These are phyloP conservation scores for Eubasilissa splendida DNA, from an alignment of 2,888 invertebrate species.

Conservation along the genomic window DNA sequence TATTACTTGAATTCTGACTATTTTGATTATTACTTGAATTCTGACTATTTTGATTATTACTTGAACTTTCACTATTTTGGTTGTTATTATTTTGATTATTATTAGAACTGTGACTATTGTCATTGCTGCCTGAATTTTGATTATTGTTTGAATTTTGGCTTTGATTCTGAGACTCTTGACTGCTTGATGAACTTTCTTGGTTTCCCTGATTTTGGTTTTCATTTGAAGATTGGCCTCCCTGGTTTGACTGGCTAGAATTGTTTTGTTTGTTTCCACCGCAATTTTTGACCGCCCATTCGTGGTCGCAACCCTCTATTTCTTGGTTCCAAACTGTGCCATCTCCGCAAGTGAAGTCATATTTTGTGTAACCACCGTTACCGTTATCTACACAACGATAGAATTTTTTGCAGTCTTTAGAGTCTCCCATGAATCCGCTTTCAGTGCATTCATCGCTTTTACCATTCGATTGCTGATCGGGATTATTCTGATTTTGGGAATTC, in stretches of 20 bases:
- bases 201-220: constrained; percentile 1
- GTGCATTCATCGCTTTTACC: constrained; percentile 71
- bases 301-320: constrained; percentile 75
- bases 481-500: constrained; percentile 16
- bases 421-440: constrained; percentile 80
- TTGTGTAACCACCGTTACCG: constrained; percentile 74
- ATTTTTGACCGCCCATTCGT: constrained; percentile 75
- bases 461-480: constrained; percentile 20
- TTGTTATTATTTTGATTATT: constrained; percentile 52
- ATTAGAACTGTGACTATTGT: constrained; percentile 30
- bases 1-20: constrained; percentile 21
- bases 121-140: constrained; percentile 55
- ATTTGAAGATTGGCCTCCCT: constrained; percentile 18
- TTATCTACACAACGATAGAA: constrained; percentile 84
- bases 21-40: constrained; percentile 48
- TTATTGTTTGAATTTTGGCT: constrained; percentile 57
- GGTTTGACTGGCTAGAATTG: constrained; percentile 13
- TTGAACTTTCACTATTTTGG: constrained; percentile 26
- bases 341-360: constrained; percentile 81
- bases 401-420: constrained; percentile 79
- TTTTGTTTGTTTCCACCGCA: constrained; percentile 61
- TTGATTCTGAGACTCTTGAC: constrained; percentile 30
- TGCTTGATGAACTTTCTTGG: constrained; percentile 10
- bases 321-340: constrained; percentile 81
- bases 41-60: constrained; percentile 41